A percentile compares a stretch with the other conserved stretches of the same genome.
phyloP scores from a whole-genome alignment of 2,797 vertebrate species.

The Meriones psammophilus region DNA sequence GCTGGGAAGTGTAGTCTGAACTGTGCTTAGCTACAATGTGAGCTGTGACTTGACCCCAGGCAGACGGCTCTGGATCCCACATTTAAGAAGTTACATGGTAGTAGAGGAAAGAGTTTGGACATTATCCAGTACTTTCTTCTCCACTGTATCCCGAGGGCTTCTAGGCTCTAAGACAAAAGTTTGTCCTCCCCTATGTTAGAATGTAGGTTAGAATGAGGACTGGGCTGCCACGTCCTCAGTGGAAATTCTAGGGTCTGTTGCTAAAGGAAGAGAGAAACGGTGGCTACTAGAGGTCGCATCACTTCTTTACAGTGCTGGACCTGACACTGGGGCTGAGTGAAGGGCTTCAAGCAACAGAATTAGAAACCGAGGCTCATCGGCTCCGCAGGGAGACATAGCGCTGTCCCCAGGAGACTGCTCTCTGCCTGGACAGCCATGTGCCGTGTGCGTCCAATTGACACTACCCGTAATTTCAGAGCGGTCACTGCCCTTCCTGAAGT shows the following conservation, averaged over 20 bases:
- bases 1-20: not conserved
- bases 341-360: not conserved
- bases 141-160: not conserved
- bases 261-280: not conserved
- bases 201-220: not conserved
- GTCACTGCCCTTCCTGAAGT: not conserved
- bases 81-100: too few relatives aligned
- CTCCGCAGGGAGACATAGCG: not conserved
- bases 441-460: too few relatives aligned
- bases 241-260: slow-evolving; percentile 19
- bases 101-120: not conserved
- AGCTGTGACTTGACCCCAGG: not conserved
- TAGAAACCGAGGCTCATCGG: not conserved
- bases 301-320: not conserved
- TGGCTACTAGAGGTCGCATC: not conserved
- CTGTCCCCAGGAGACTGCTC: not conserved
- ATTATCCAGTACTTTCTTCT: not conserved
- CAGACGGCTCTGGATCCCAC: not conserved
- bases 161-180: not conserved
- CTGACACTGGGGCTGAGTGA: not conserved
- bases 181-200: not conserved
- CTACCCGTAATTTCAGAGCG: not conserved
- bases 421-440: not conserved
- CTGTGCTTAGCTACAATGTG: not conserved
- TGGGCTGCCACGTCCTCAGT: not conserved